phyloP scores from a whole-genome alignment of 2,888 invertebrate genomes.

The Ditylenchus weischeri region DNA sequence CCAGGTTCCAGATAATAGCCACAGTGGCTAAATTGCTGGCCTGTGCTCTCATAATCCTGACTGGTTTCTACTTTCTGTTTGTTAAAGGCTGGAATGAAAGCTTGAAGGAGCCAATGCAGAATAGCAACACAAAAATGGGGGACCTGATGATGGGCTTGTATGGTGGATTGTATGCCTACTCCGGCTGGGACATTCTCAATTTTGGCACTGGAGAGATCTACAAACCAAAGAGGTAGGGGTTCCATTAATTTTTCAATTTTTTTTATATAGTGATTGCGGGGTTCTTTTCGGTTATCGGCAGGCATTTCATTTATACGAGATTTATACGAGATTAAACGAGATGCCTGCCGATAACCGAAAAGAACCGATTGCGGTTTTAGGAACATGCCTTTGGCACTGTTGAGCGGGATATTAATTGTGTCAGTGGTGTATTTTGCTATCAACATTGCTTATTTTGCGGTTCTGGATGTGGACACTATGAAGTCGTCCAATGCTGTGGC shows the following conservation, averaged over 20 bases:
- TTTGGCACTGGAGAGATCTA: conserved; percentile 55
- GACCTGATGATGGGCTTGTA: conserved; percentile 53
- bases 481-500: conserved; percentile 56
- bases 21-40: conserved; percentile 53
- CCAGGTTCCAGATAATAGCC: conserved; percentile 54
- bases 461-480: conserved; percentile 56
- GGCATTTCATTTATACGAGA: no score
- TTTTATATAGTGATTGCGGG: background rate
- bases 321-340: no score
- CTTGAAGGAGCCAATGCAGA: conserved; percentile 42
- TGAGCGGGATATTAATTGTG: conserved; percentile 48
- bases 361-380: no score
- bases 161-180: conserved; percentile 57
- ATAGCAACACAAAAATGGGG: conserved; percentile 47
- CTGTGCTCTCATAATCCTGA: conserved; percentile 53
- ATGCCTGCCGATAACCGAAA: no score
- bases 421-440: conserved; percentile 52
- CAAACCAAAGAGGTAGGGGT: conserved; percentile 41
- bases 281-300: no score
- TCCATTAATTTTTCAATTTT: background rate
- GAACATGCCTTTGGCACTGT: conserved; percentile 54
- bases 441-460: conserved; percentile 57
- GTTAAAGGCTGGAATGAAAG: conserved; percentile 51
- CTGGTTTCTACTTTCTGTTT: conserved; percentile 54
- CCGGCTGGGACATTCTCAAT: conserved; percentile 57